These are phyloP conservation scores for Oncorhynchus kisutch DNA, from an alignment of 2,113 vertebrate genomes.

Conservation along the genomic window DNA sequence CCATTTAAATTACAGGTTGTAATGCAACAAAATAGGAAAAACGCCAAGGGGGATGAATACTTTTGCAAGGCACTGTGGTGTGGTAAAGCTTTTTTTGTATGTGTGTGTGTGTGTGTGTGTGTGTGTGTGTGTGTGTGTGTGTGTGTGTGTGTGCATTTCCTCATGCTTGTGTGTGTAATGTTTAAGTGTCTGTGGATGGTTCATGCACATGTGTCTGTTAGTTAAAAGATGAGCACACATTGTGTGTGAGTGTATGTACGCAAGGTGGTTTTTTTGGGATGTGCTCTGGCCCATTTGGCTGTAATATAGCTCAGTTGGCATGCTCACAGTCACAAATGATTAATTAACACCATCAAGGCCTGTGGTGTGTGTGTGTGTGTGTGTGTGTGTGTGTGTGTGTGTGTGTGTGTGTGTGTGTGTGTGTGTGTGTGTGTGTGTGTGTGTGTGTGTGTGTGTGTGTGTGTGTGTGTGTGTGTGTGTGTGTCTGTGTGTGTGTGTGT, in stretches of 20 bases:
- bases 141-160: too few relatives aligned
- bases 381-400: neutral
- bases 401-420: neutral
- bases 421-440: neutral
- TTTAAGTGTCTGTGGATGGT: too few relatives aligned
- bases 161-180: too few relatives aligned
- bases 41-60: too few relatives aligned
- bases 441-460: conserved; percentile 2
- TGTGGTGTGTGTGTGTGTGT: conserved; percentile 19
- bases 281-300: conserved; percentile 31
- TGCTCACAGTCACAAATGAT: conserved; percentile 42
- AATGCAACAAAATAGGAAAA: too few relatives aligned
- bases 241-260: neutral
- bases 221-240: too few relatives aligned
- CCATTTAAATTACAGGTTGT: too few relatives aligned
- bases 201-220: too few relatives aligned
- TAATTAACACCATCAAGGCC: conserved; percentile 48
- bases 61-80: too few relatives aligned
- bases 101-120: too few relatives aligned
- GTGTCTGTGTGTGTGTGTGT: conserved; percentile 17
- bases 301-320: conserved; percentile 22
- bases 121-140: too few relatives aligned
- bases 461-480: neutral
- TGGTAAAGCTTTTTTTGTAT: too few relatives aligned
- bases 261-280: conserved; percentile 26